These are phyloP conservation scores for Caretta caretta DNA, from an alignment of 2,113 vertebrate genomes.

Conservation along the genomic window DNA sequence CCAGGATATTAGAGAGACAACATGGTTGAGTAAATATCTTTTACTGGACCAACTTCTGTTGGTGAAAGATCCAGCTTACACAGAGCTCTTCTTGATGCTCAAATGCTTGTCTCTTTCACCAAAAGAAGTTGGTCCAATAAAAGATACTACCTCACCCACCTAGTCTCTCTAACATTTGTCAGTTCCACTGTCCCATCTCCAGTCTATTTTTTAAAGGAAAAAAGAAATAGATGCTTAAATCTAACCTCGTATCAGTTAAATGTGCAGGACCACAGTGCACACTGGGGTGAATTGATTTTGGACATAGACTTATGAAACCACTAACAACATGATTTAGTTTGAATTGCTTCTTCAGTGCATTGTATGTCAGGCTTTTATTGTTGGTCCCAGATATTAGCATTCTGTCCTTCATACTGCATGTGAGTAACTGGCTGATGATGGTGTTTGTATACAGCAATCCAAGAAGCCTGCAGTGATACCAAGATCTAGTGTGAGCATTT, in stretches of 20 bases:
- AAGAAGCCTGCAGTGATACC: background rate
- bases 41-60: background rate
- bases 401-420: fast-evolving
- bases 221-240: constrained; percentile 3
- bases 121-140: background rate
- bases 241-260: background rate
- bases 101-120: background rate
- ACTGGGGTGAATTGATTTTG: background rate
- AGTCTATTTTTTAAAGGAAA: background rate
- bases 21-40: background rate
- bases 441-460: fast-evolving
- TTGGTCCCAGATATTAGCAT: background rate
- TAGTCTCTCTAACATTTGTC: background rate
- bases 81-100: background rate
- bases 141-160: background rate
- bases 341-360: background rate
- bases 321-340: background rate
- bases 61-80: background rate
- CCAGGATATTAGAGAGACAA: too few species aligned
- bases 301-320: background rate
- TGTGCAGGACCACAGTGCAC: background rate
- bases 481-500: fast-evolving
- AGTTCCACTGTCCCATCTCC: background rate
- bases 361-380: background rate
- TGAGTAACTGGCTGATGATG: fast-evolving